Base-by-base conservation (phyloP, 2,113 vertebrate genomes). In the Cinclus cinclus region DNA sequence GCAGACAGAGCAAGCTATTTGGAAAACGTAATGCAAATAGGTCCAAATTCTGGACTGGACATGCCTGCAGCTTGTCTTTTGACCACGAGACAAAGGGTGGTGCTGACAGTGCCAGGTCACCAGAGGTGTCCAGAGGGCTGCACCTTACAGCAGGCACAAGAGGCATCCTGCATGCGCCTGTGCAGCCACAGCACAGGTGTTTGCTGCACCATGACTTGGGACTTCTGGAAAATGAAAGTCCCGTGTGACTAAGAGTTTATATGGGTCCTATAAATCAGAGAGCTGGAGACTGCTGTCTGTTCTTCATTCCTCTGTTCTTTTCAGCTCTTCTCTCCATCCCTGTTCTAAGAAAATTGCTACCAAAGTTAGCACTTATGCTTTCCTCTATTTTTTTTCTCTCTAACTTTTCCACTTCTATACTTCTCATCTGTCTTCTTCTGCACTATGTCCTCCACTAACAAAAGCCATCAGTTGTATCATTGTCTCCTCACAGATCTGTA, bases 111-210 rank as follows among this genome's bases (percentile, higher is more conserved):
- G 31, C 21, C 1, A 1, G 28, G 4, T 28, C 15, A 20, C 33
- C 10, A 4, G 53, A 44, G 21, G 16, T 2, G 2, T 14, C 5
- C 0, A 2, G 73, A 31, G 30, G 10, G 21, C 64, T 39, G 56
- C 37, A 13, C 13, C 28, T 49, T 13, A 18, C 6, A 4, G 30
- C 13, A 10, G 39, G 59, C 47, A 23, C 0, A 0, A 22, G 63
- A 47, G 16, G 28, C 28, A 35, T 73, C 62, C 70, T 76, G 41
- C 30, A 5, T 6, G 28, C 60, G 30, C 14, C 41, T 31, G 28
- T 0, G 0, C 60, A 85, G 39, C 2, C 2, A 4, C 18, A n/a
- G 79, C 42, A 67, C 0, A 0, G 13, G 15, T 27, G 17, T 27
- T 31, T 69, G 44, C 63, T 67, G 83, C 63, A 58, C 46, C 11